Percentiles rank a stretch among this genome's conserved stretches.
Evolutionary conservation across 2,113 vertebrate species (phyloP).

Genomic region (Upupa epops): DNA sequence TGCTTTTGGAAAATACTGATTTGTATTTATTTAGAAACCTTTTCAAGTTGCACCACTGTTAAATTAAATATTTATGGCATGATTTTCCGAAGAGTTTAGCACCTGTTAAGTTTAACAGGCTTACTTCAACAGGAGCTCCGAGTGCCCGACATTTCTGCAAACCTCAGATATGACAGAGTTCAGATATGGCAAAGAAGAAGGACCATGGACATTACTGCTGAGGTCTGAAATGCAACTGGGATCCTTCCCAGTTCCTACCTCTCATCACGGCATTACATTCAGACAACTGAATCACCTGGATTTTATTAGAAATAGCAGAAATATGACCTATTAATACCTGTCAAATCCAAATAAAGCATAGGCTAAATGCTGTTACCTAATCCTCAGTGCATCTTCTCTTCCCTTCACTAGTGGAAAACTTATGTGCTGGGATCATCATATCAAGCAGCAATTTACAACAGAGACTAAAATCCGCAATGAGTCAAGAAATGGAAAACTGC

Average conservation of each 20-base stretch:
- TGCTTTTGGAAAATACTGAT: slow-evolving; percentile 69
- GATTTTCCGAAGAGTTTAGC: slow-evolving; percentile 48
- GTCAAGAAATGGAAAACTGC: neutral
- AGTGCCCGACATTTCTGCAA: neutral
- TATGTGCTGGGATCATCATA: neutral
- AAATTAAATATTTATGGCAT: slow-evolving; percentile 67
- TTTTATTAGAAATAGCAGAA: neutral
- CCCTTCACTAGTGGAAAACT: neutral
- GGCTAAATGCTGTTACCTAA: neutral
- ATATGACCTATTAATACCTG: neutral
- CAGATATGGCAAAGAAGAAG: neutral
- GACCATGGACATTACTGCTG: neutral
- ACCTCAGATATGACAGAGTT: neutral
- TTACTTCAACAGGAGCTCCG: neutral
- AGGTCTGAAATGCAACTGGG: neutral
- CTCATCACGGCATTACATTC: neutral
- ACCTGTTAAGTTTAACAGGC: slow-evolving; percentile 27
- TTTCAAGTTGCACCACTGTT: slow-evolving; percentile 60
- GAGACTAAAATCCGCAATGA: neutral
- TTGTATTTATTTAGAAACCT: slow-evolving; percentile 65
- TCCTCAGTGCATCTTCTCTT: neutral
- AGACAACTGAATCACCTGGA: neutral
- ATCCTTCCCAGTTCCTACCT: neutral
- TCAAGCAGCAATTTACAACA: neutral
- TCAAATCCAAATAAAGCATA: neutral